Percentiles rank a stretch among this genome's conserved stretches.
These are phyloP conservation scores for Pipa parva DNA, from an alignment of 2,113 vertebrate species.

Conservation along the genomic window DNA sequence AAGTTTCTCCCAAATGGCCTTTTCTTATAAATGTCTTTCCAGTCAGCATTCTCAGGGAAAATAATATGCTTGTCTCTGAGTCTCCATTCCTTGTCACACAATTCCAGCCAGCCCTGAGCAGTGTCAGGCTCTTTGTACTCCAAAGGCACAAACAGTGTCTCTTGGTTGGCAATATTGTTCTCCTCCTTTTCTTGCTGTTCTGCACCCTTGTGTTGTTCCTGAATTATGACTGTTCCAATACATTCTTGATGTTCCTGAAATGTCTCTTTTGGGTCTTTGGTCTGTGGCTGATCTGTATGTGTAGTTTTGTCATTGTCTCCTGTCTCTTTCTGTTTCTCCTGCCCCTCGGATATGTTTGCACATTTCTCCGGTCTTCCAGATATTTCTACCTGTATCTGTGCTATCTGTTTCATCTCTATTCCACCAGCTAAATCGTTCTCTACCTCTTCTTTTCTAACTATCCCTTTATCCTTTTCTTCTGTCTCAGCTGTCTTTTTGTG, in stretches of 20 bases:
- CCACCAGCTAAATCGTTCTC: slow-evolving; percentile 22
- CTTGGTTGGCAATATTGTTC: neutral
- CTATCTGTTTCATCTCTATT: neutral
- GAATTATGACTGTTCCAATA: neutral
- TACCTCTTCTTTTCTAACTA: neutral
- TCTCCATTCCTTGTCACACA: slow-evolving; percentile 52
- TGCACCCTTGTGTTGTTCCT: neutral
- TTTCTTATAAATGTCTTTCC: slow-evolving; percentile 61
- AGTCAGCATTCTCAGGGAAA: slow-evolving; percentile 59
- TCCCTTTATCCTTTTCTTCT: neutral
- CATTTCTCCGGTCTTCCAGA: too few relatives aligned
- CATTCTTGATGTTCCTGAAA: neutral
- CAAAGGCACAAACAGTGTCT: neutral
- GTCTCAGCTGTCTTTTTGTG: neutral
- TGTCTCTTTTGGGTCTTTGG: neutral
- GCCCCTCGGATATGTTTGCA: too few relatives aligned
- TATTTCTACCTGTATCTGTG: neutral
- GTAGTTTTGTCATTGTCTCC: neutral
- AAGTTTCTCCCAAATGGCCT: slow-evolving; percentile 73
- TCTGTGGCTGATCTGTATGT: neutral
- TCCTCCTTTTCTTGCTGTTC: neutral
- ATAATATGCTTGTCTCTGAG: slow-evolving; percentile 44
- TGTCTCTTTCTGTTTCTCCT: neutral
- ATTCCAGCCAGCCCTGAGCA: slow-evolving; percentile 50
- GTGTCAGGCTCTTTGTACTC: slow-evolving; percentile 15